A percentile compares a stretch with the other conserved stretches of the same genome.
Conservation (phyloP, 2,888 invertebrate species). For the Andrena minutula region DNA sequence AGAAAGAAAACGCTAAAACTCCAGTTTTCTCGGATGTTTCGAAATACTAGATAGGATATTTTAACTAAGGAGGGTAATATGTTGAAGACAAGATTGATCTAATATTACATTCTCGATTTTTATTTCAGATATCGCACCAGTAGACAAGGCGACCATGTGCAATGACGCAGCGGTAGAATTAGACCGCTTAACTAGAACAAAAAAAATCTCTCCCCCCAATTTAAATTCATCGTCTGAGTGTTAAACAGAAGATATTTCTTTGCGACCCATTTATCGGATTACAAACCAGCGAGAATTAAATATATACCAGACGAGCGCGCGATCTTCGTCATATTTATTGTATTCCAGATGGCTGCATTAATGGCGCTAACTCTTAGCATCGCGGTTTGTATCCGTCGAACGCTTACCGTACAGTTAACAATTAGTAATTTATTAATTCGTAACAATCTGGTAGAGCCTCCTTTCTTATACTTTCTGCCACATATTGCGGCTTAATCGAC, state of each 20-base stretch:
- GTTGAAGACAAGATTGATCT: neutral
- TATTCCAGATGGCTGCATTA: constrained; percentile 2
- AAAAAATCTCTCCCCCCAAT: constrained; percentile 85
- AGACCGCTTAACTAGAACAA: constrained; percentile 93
- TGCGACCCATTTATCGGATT: constrained; percentile 47
- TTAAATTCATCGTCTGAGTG: constrained; percentile 80
- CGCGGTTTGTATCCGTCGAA: constrained; percentile 25
- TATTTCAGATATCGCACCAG: constrained; percentile 81
- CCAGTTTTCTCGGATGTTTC: no score
- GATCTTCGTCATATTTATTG: constrained; percentile 1
- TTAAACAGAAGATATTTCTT: constrained; percentile 65
- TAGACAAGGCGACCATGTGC: constrained; percentile 91
- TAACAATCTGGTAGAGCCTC: neutral
- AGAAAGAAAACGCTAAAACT: no score
- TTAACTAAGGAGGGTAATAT: no score
- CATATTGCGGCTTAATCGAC: constrained; percentile 14
- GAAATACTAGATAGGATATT: no score
- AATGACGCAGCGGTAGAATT: constrained; percentile 97
- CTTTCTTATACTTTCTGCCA: constrained; percentile 2
- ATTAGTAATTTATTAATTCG: constrained; percentile 2
- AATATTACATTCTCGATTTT: constrained; percentile 24
- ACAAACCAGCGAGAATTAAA: neutral
- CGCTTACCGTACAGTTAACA: neutral
- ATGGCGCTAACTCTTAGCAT: neutral
- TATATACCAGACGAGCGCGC: neutral